These are phyloP conservation scores for Chloroclysta siterata DNA, from an alignment of 2,888 invertebrate genomes.

Conservation along the genomic window DNA sequence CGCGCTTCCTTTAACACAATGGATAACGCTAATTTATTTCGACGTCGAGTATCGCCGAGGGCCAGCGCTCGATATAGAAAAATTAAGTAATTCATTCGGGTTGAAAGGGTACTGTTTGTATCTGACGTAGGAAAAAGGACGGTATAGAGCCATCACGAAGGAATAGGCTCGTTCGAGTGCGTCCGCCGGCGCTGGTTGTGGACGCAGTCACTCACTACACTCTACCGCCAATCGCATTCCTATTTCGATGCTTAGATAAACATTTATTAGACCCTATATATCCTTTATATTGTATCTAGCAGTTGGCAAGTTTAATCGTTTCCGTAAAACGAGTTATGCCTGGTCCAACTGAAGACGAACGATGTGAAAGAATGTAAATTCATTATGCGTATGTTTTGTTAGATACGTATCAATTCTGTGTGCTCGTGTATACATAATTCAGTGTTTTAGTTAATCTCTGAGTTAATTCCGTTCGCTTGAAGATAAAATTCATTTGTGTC, in stretches of 20 bases:
- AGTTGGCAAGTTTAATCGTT: constrained; percentile 75
- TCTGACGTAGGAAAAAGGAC: constrained; percentile 77
- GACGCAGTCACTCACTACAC: constrained; percentile 55
- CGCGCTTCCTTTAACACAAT: constrained; percentile 63
- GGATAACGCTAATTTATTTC: constrained; percentile 76
- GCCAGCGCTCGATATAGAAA: constrained; percentile 71
- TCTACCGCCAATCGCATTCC: constrained; percentile 68
- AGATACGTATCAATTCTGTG: constrained; percentile 66
- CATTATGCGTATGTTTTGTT: constrained; percentile 66
- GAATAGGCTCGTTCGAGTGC: constrained; percentile 74
- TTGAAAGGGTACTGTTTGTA: constrained; percentile 80
- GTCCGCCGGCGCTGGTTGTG: constrained; percentile 49
- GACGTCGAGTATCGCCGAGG: constrained; percentile 67
- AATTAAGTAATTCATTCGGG: constrained; percentile 82
- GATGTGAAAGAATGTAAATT: constrained; percentile 73
- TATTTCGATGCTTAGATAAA: constrained; percentile 82
- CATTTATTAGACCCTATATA: constrained; percentile 70
- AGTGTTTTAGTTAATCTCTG: constrained; percentile 55
- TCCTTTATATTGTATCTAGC: constrained; percentile 63
- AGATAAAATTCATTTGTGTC: constrained; percentile 44
- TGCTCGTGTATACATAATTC: constrained; percentile 59
- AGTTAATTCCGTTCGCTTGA: constrained; percentile 48
- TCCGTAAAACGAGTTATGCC: constrained; percentile 74
- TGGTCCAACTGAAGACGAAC: constrained; percentile 50
- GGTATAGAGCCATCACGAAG: constrained; percentile 70